Conservation (phyloP, 2,797 vertebrate genomes). For the Myotis findleyi region DNA sequence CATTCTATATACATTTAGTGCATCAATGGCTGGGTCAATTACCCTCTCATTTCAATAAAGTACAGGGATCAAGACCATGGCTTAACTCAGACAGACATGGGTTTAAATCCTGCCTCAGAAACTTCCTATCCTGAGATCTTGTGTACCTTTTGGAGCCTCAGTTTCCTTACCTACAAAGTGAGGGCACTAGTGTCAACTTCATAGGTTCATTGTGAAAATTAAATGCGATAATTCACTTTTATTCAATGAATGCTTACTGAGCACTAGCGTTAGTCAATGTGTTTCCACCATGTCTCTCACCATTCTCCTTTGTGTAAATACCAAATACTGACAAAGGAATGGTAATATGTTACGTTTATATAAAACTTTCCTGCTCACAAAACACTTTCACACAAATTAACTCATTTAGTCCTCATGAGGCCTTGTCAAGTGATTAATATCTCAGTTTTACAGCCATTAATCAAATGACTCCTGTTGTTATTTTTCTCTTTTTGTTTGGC, state of each 20-base stretch:
- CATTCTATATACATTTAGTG: not conserved
- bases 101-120: not conserved
- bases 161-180: slow-evolving; percentile 40
- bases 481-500: not conserved
- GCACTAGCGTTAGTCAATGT: not conserved
- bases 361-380: not conserved
- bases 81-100: not conserved
- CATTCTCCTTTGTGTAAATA: not conserved
- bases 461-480: not conserved
- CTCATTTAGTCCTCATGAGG: not conserved
- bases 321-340: not conserved
- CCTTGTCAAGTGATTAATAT: not conserved
- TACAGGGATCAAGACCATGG: not conserved
- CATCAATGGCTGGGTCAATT: not conserved
- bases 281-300: not conserved
- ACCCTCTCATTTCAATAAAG: not conserved
- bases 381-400: not conserved
- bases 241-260: not conserved
- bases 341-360: not conserved
- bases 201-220: not conserved
- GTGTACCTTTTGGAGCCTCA: not conserved
- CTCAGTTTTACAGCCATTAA: not conserved
- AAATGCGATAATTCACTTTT: slow-evolving; percentile 3
- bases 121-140: not conserved
- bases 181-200: not conserved